Conservation (phyloP, 1,140 invertebrate genomes). For the Dendrolimus kikuchii region DNA sequence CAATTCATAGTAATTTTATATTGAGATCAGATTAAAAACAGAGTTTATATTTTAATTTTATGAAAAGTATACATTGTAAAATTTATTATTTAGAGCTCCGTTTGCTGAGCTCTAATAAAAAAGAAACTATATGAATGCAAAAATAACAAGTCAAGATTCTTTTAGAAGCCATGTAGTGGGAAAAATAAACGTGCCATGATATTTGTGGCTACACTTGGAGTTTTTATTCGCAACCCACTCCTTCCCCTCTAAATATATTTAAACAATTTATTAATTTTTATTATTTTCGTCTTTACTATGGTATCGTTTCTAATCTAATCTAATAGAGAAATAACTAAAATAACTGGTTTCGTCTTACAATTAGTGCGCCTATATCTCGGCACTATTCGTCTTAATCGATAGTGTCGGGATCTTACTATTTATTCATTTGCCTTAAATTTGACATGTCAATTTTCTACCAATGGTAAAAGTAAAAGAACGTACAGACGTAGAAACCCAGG, state of each 20-base stretch:
- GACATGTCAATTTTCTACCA: no score
- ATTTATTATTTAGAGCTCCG: constrained; percentile 64
- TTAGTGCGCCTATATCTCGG: no score
- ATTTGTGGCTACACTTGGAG: constrained; percentile 65
- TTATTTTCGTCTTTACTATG: constrained; percentile 1
- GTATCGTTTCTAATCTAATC: background rate
- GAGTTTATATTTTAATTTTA: constrained; percentile 72
- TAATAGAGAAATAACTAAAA: no score
- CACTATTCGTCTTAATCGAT: no score
- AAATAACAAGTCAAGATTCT: constrained; percentile 71
- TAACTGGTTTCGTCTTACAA: no score
- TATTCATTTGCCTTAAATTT: no score
- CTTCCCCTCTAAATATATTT: constrained; percentile 1
- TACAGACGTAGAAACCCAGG: no score
- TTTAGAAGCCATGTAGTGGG: constrained; percentile 74
- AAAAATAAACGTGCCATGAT: constrained; percentile 74
- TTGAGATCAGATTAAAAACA: constrained; percentile 69
- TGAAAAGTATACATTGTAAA: constrained; percentile 68
- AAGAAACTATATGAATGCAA: constrained; percentile 65
- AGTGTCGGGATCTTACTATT: no score
- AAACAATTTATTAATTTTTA: background rate
- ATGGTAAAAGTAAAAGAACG: no score
- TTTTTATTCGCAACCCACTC: constrained; percentile 33
- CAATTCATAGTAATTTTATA: constrained; percentile 71
- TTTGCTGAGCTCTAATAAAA: constrained; percentile 63